Base-by-base conservation (phyloP, 2,113 vertebrate genomes). In the Typhlomys cinereus region DNA sequence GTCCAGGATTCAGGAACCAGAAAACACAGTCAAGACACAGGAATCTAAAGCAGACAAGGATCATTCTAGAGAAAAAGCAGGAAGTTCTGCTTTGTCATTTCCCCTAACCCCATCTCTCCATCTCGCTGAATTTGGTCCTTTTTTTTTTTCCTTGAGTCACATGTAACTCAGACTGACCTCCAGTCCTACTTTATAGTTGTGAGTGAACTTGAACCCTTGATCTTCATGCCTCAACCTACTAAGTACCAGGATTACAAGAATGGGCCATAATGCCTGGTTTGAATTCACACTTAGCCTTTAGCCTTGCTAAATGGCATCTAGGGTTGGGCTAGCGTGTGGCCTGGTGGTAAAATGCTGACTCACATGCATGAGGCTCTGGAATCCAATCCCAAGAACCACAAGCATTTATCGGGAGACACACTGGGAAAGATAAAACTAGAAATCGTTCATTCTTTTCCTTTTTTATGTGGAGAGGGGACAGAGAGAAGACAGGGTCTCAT, bases 1-100 rank as follows among this genome's bases (percentile, higher is more conserved):
- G 39, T 83, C 87, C 41, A 73, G 74, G 79, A 88, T 89, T 41
- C 70, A 67, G 70, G 82, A 93, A 86, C 74, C 88, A 86, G 64
- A 69, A 95, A 92, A 90, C 59, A 80, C 0, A 64, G 13, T 67
- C 85, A 75, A 4, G 12, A 67, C 15, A 57, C 52, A 36, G 50
- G 18, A 61, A 34, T 81, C 84, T 76, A 79, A 41, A 62, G 73
- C 29, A 79, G 69, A 78, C 44, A 46, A 8, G 80, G 75, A 89
- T 84, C 67, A 84, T 78, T 82, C 34, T 75, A 57, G 59, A 36
- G 73, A 50, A 44, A 83, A 82, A 54, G 44, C 10, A 1, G 57
- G 59, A 46, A 54, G 36, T 62, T 67, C 59, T 64, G 64, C 61
- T 31, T 36, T 61, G 79, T 48, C 41, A 11, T 59, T 48, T 79